Conservation (phyloP, 2,888 invertebrate species). For the Scaptomyza cyrtandrae region DNA sequence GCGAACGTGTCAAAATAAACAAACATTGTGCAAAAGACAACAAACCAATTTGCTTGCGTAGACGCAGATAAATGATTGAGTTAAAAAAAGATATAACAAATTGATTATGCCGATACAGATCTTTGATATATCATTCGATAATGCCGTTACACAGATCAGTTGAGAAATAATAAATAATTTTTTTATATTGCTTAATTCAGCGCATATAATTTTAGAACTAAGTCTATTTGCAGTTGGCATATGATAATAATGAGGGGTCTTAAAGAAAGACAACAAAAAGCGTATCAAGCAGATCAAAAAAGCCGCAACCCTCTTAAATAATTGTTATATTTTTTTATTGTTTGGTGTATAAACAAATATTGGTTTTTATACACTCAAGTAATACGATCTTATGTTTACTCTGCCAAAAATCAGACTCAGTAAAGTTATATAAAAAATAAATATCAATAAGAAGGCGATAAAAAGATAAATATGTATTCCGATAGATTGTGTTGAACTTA, state of each 20-base stretch:
- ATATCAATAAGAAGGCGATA: too few species aligned
- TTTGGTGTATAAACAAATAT: slow-evolving; percentile 6
- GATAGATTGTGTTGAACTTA: too few species aligned
- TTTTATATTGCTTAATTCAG: background rate
- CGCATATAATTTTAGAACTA: background rate
- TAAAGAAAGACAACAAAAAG: background rate
- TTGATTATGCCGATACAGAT: slow-evolving; percentile 6
- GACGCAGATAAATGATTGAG: slow-evolving; percentile 31
- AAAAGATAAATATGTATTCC: too few species aligned
- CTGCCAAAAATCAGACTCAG: too few species aligned
- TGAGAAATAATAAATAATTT: slow-evolving; percentile 1
- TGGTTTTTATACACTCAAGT: background rate
- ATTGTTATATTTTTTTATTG: background rate
- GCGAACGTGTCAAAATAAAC: slow-evolving; percentile 69
- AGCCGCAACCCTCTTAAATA: background rate
- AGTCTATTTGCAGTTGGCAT: background rate
- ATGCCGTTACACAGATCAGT: background rate
- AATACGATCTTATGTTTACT: slow-evolving; percentile 10
- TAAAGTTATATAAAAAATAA: too few species aligned
- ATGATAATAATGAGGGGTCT: background rate
- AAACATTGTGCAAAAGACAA: slow-evolving; percentile 61
- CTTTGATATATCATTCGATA: slow-evolving; percentile 1
- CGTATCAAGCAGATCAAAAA: background rate
- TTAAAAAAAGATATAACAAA: slow-evolving; percentile 6
- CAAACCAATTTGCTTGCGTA: slow-evolving; percentile 45